A percentile compares a stretch with the other conserved stretches of the same genome.
Evolutionary conservation across 2,888 invertebrate genomes (phyloP).

Genomic region (Protodeltote pygarga): DNA sequence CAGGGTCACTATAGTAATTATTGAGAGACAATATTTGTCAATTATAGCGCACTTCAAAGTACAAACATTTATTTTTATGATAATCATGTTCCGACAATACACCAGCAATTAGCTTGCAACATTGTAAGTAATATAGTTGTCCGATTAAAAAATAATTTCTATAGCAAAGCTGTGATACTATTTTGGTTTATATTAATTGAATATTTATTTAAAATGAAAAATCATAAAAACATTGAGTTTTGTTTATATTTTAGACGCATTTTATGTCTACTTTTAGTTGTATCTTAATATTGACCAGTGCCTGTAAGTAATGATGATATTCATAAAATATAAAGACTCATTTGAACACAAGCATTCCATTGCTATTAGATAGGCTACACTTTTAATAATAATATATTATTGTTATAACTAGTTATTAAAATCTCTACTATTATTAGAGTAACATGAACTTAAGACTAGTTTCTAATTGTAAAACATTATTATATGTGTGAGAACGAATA

Average conservation of each 20-base stretch:
- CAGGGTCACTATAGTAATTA: conserved; percentile 33
- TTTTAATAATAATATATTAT: conserved; percentile 59
- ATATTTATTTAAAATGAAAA: conserved; percentile 27
- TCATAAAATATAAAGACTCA: conserved; percentile 65
- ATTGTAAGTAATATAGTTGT: conserved; percentile 38
- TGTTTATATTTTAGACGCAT: conserved; percentile 45
- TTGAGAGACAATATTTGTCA: conserved; percentile 62
- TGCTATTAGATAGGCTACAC: conserved; percentile 53
- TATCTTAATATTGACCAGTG: conserved; percentile 75
- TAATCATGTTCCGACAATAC: conserved; percentile 74
- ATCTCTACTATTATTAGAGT: conserved; percentile 58
- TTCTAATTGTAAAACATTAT: conserved; percentile 54
- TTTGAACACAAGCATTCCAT: conserved; percentile 49
- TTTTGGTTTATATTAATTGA: conserved; percentile 40
- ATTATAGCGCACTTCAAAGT: conserved; percentile 76
- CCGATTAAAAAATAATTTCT: conserved; percentile 40
- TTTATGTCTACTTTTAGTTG: conserved; percentile 49
- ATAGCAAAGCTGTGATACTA: conserved; percentile 79
- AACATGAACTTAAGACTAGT: conserved; percentile 63
- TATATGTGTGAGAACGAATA: conserved; percentile 46
- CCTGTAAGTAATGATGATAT: conserved; percentile 84
- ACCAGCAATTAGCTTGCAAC: conserved; percentile 55
- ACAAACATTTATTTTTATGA: conserved; percentile 69
- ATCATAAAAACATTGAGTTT: conserved; percentile 30
- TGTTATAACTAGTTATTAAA: conserved; percentile 55